Percentiles rank a stretch among this genome's conserved stretches.
phyloP scores from a whole-genome alignment of 2,888 invertebrate species.

The Nineta flava region DNA sequence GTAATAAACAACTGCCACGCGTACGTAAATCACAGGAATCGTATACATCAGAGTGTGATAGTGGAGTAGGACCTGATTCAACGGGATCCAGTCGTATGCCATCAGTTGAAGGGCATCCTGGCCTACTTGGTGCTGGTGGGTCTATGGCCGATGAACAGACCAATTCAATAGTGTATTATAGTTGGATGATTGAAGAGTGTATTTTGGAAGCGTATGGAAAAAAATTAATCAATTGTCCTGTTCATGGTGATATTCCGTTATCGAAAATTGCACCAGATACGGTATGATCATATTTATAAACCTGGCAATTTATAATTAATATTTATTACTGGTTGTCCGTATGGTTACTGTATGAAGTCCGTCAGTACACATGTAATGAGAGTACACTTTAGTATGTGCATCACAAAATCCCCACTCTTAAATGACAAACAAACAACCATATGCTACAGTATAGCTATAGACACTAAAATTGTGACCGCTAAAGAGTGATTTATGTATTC shows the following conservation, averaged over 20 bases:
- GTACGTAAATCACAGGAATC: slow-evolving; percentile 50
- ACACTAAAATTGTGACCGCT: too few relatives aligned
- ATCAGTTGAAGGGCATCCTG: slow-evolving; percentile 61
- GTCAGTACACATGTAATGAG: too few relatives aligned
- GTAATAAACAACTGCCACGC: slow-evolving; percentile 6
- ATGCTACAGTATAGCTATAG: too few relatives aligned
- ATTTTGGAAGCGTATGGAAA: slow-evolving; percentile 72
- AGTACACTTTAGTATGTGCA: too few relatives aligned
- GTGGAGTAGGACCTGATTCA: slow-evolving; percentile 73
- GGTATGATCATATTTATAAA: too few relatives aligned
- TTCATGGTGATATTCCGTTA: slow-evolving; percentile 59
- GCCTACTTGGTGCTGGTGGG: slow-evolving; percentile 30
- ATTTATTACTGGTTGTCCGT: too few relatives aligned
- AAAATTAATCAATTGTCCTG: slow-evolving; percentile 55
- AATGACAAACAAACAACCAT: too few relatives aligned
- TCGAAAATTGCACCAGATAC: slow-evolving; percentile 85
- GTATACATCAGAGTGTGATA: slow-evolving; percentile 68
- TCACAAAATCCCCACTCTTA: too few relatives aligned
- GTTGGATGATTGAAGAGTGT: slow-evolving; percentile 93
- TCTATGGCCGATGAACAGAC: slow-evolving; percentile 22
- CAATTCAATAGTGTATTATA: slow-evolving; percentile 33
- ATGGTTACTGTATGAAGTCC: too few relatives aligned
- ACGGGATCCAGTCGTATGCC: slow-evolving; percentile 66
- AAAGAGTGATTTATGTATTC: too few relatives aligned
- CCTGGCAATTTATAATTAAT: too few relatives aligned